Evolutionary conservation across 1,140 invertebrate species (phyloP), one percentile per base, ranked within the genome.

Genomic region (Lethrus apterus): DNA sequence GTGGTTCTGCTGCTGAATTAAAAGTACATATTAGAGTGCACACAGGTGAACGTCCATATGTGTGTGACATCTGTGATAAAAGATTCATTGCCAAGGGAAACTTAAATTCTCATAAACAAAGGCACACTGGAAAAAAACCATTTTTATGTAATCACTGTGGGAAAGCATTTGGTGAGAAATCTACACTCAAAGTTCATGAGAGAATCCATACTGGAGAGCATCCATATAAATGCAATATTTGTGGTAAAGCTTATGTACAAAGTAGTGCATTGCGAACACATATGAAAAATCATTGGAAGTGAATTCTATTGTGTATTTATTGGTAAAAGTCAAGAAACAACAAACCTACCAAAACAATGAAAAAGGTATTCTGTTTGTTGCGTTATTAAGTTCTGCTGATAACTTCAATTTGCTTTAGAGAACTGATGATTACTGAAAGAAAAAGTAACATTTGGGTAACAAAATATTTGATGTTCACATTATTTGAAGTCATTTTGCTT

Each of bases 161-260:
- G 11, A 79, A 79, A 54, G 72, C 75, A 0, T 80, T 80, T 49
- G 76, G 77, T 49, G 76, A 55, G 23, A 49, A 52, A 11, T 86
- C 83, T 23, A 79, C 76, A 15, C 68, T 87, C 8, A 77, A 83
- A 44, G 84, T 85, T 17, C 85, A 88, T 66, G 81, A 84, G 51
- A 69, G 83, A 56, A 71, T 82, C 56, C 84, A 87, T 66, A 84
- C 81, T 19, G 85, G 85, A 2, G 80, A 85, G 56, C 74, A 81
- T 51, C 84, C 84, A 0, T 86, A 84, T 61, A 72, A 74, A 51
- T 87, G 84, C 59, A 66, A 70, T 35, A 70, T 75, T 24, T 88
- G 85, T 60, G 66, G 70, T 5, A 77, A 82, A 58, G 76, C 75
- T 0, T 80, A 79, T 54, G 72, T 78, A 14, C 75, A 77, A 7